phyloP scores from a whole-genome alignment of 2,113 vertebrate genomes.

The Himantopus leucocephalus region DNA sequence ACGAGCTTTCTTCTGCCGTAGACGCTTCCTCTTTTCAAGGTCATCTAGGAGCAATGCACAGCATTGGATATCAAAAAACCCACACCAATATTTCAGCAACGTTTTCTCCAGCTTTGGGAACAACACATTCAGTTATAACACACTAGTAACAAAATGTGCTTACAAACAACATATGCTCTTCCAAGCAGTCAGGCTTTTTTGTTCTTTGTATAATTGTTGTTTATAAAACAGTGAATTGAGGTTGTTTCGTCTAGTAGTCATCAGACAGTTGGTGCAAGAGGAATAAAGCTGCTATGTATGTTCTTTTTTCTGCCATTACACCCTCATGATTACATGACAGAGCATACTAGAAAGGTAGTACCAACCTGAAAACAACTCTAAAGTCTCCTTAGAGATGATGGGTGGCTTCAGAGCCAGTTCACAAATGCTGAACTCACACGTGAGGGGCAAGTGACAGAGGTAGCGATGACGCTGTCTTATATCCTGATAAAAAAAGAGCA shows the following conservation, averaged over 20 bases:
- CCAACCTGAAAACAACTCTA: constrained; percentile 92
- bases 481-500: constrained; percentile 76
- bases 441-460: constrained; percentile 94
- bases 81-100: not conserved
- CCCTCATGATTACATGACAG: not conserved
- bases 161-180: not conserved
- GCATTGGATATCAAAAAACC: not conserved
- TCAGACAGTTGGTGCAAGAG: not conserved
- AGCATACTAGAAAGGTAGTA: not conserved
- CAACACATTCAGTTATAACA: not conserved
- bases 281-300: not conserved
- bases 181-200: not conserved
- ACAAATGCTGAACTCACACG: constrained; percentile 98
- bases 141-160: not conserved
- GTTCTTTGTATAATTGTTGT: not conserved
- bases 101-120: not conserved
- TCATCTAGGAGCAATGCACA: constrained; percentile 79
- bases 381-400: constrained; percentile 89
- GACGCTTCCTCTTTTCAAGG: constrained; percentile 90
- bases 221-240: not conserved
- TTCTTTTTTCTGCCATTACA: not conserved
- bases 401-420: constrained; percentile 92
- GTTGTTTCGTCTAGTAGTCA: not conserved
- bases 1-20: constrained; percentile 92
- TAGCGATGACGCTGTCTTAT: constrained; percentile 93